Evolutionary conservation across 1,140 invertebrate species (phyloP).

Genomic region (Orius insidiosus): DNA sequence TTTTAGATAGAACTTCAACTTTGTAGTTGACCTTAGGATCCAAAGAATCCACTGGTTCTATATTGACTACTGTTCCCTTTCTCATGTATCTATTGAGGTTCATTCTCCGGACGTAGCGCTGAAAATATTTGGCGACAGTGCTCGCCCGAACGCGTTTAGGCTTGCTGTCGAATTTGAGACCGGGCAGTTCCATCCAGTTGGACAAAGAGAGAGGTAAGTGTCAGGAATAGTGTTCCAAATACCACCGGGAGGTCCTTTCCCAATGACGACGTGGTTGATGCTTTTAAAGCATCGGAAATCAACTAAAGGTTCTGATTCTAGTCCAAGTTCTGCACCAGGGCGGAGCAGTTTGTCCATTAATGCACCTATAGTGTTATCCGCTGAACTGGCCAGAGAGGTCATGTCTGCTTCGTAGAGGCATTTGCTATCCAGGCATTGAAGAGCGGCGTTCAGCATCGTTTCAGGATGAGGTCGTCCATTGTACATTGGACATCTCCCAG

Average conservation of each 20-base stretch:
- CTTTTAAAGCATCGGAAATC: slow-evolving; percentile 44
- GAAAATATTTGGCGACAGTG: slow-evolving; percentile 64
- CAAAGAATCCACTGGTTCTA: background rate
- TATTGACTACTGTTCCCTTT: background rate
- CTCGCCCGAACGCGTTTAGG: slow-evolving; percentile 28
- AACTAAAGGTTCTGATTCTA: slow-evolving; percentile 51
- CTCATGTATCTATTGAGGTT: background rate
- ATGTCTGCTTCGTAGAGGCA: slow-evolving; percentile 32
- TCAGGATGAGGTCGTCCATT: slow-evolving; percentile 51
- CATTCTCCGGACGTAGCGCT: slow-evolving; percentile 44
- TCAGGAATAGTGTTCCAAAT: slow-evolving; percentile 44
- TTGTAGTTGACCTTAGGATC: background rate
- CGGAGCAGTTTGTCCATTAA: slow-evolving; percentile 59
- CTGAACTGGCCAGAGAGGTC: slow-evolving; percentile 35
- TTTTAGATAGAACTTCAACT: background rate
- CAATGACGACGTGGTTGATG: slow-evolving; percentile 67
- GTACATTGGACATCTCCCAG: slow-evolving; percentile 68
- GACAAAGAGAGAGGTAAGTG: slow-evolving; percentile 50
- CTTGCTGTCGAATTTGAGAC: slow-evolving; percentile 32
- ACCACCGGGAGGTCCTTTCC: slow-evolving; percentile 62
- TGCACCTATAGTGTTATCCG: slow-evolving; percentile 60
- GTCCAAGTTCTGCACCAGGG: slow-evolving; percentile 69
- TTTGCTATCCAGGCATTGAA: slow-evolving; percentile 24
- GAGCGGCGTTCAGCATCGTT: slow-evolving; percentile 45
- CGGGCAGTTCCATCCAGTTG: slow-evolving; percentile 76